Evolutionary conservation across 1,140 invertebrate genomes (phyloP).

Genomic region (Scaptomyza pallida): DNA sequence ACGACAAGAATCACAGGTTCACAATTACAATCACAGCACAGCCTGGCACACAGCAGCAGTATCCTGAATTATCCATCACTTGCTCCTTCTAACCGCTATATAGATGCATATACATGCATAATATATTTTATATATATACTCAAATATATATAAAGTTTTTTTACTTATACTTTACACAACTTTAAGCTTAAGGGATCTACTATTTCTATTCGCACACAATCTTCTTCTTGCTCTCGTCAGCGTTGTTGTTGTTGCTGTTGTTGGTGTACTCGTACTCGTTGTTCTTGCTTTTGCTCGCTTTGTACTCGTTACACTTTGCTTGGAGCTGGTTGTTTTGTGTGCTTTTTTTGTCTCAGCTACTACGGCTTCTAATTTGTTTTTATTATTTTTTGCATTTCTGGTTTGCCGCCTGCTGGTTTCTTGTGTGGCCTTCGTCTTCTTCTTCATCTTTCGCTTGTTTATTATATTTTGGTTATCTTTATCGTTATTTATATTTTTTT

Average conservation of each 20-base stretch:
- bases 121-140: constrained; percentile 47
- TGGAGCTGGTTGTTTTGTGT: constrained; percentile 62
- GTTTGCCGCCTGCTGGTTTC: constrained; percentile 5
- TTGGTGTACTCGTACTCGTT: constrained; percentile 25
- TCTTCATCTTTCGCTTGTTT: constrained; percentile 28
- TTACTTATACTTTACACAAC: constrained; percentile 78
- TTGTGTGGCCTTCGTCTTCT: constrained; percentile 21
- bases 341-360: constrained; percentile 9
- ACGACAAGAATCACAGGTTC: not conserved
- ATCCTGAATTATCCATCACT: constrained; percentile 1
- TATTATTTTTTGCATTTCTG: constrained; percentile 11
- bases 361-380: constrained; percentile 10
- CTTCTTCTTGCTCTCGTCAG: constrained; percentile 12
- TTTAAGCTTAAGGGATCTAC: constrained; percentile 75
- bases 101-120: constrained; percentile 22
- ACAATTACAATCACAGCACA: too few species aligned
- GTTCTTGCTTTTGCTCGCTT: constrained; percentile 1
- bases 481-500: constrained; percentile 12
- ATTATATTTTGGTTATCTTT: constrained; percentile 31
- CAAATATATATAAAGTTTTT: constrained; percentile 55
- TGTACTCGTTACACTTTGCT: constrained; percentile 53
- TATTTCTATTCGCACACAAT: constrained; percentile 34
- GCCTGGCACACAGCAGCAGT: constrained; percentile 3
- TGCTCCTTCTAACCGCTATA: constrained; percentile 10
- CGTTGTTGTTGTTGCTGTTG: not conserved